Evolutionary conservation across 2,113 vertebrate genomes (phyloP), one percentile per base, ranked within the genome.

Genomic region (Zapornia atra): DNA sequence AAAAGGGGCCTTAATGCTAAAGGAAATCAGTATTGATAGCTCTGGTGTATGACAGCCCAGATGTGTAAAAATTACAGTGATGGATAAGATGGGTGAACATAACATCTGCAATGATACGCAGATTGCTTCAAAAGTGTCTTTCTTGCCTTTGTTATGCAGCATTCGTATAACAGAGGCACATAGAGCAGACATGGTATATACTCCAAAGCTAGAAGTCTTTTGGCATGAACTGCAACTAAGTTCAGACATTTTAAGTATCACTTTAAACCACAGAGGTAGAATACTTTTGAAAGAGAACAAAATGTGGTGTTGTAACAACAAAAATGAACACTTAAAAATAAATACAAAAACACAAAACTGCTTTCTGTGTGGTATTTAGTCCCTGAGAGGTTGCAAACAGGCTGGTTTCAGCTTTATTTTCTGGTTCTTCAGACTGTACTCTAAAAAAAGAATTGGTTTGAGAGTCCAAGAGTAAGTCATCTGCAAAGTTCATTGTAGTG

Each of bases 401-500:
- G 16, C 76, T 95, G 90, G 82, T 93, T 88, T 95, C 86, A 51
- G 96, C 96, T 96, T 95, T 72, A 93, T 80, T 96, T 97, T 97
- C 31, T 95, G 60, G 22, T 82, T 86, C 65, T 92, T 40, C 86
- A 91, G 96, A 89, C 88, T 89, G 56, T 68, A 73, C 42, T 95
- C 53, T 91, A 78, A 97, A 96, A 91, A 96, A 93, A 78, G 38
- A 92, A 89, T 69, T 86, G 34, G 68, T 92, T 80, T 91, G 61
- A 87, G 54, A 91, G 64, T 86, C 92, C 92, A 97, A 90, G 19
- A 82, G 76, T 42, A 86, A 93, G 80, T 84, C 76, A 94, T 90
- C 94, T 98, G 96, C 96, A 96, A 97, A 97, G 72, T 87, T 94
- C 48, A 94, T 97, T 97, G 95, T 78, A 68, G 71, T 82, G 75